Base-by-base conservation (phyloP, 2,888 invertebrate species). In the Tetropium fuscum region DNA sequence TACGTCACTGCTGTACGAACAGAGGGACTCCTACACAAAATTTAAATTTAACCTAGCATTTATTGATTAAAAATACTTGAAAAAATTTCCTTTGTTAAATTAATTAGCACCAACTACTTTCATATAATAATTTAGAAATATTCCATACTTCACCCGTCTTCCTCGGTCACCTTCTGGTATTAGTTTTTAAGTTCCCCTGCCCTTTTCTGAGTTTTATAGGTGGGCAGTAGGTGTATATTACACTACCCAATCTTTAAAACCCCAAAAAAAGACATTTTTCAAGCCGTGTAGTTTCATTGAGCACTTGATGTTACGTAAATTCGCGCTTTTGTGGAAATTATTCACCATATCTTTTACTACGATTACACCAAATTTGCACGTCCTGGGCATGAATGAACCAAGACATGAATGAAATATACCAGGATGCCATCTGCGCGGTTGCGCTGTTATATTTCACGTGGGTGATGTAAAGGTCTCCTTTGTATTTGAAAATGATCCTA, bases 211-310 rank as follows among this genome's bases (percentile, higher is more conserved):
- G 60, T 65, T 63, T 65, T 65, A 65, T 53, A 56, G 63, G 65
- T 65, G 65, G 65, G 65, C 65, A 65, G 65, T 56, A 63, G 38
- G 20, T 47, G 36, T 41, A 53, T 54, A 45, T 48, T 30, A 49
- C 60, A 63, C 65, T 63, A 58, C 58, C 65, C 65, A 58, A 60
- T 56, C 65, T 65, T 58, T 56, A 65, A 65, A 65, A 65, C 65
- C 63, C 65, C 65, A 56, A 63, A 63, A 60, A 65, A 60, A 10
- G 51, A 27, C 38, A 13, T 11, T 47, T 22, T 16, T 15, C 7
- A 16, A 16, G 3, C 16, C n/a, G 0, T 8, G 3, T 1, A 16
- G 11, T n/a, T 7, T 13, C 0, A 1, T 19, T 32, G 6, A 5
- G 6, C 32, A 11, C 32, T 6, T 27, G 2, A 1, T 38, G 38